Percentiles rank a stretch among this genome's conserved stretches.
Conservation (phyloP, 2,888 invertebrate genomes). For the Suillia variegata region DNA sequence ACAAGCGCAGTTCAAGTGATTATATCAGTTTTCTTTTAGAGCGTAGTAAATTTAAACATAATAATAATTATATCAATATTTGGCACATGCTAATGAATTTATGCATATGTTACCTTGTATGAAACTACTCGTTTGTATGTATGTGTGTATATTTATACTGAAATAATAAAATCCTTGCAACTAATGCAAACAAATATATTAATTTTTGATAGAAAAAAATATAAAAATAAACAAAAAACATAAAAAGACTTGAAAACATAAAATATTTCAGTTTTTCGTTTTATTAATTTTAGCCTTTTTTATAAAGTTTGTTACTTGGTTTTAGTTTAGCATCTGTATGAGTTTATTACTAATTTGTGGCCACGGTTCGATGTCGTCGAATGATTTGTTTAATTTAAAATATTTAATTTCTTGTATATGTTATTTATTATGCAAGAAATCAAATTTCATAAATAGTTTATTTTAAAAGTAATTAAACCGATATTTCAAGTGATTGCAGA, state of each 20-base stretch:
- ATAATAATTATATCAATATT: background rate
- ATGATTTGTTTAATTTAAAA: too few relatives aligned
- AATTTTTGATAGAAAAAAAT: conserved; percentile 8
- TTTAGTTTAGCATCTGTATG: background rate
- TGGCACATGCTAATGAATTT: background rate
- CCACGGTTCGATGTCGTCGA: too few relatives aligned
- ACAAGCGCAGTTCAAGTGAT: too few relatives aligned
- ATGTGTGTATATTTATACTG: background rate
- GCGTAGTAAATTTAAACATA: background rate
- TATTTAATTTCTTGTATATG: too few relatives aligned
- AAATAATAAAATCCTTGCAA: background rate
- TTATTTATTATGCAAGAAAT: too few relatives aligned
- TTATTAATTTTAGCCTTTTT: conserved; percentile 3
- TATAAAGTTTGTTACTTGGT: background rate
- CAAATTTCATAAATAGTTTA: too few relatives aligned
- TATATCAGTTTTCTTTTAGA: too few relatives aligned
- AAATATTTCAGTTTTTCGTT: conserved; percentile 8
- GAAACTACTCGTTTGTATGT: background rate
- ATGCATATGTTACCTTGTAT: background rate
- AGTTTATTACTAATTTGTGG: too few relatives aligned
- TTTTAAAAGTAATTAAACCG: too few relatives aligned
- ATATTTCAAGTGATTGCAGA: too few relatives aligned
- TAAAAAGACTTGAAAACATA: conserved; percentile 12
- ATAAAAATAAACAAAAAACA: background rate
- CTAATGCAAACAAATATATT: conserved; percentile 6